A percentile compares a stretch with the other conserved stretches of the same genome.
These are phyloP conservation scores for Muscicapa striata DNA, from an alignment of 2,797 vertebrate genomes.

Conservation along the genomic window DNA sequence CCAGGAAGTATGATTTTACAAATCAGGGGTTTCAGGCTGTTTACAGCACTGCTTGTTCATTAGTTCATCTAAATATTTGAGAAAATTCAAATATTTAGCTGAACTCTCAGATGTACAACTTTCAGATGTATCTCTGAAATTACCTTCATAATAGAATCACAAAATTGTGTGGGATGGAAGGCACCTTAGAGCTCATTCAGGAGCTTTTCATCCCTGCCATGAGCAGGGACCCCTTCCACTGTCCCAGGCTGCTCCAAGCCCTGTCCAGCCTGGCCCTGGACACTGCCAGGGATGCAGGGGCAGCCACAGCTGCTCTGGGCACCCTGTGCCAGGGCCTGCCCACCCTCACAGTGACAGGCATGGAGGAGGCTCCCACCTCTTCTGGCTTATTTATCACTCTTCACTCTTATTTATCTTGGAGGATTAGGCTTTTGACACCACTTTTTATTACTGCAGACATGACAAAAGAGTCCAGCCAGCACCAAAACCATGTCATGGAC, in stretches of 20 bases:
- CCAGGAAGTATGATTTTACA: neutral
- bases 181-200: neutral
- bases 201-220: neutral
- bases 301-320: neutral
- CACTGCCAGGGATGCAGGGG: neutral
- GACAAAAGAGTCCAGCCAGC: neutral
- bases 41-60: neutral
- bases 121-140: neutral
- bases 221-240: neutral
- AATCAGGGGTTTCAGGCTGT: neutral
- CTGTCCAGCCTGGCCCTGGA: rapidly evolving
- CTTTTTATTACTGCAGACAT: neutral
- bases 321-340: neutral
- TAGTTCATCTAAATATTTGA: neutral
- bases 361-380: neutral
- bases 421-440: neutral
- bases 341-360: neutral
- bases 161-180: neutral
- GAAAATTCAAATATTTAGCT: neutral
- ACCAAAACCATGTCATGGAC: neutral
- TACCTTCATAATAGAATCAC: neutral
- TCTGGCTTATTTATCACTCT: no score
- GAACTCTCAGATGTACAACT: neutral
- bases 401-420: neutral
- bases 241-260: rapidly evolving